These are phyloP conservation scores for Sialis lutaria DNA, from an alignment of 2,888 invertebrate genomes.

Conservation along the genomic window DNA sequence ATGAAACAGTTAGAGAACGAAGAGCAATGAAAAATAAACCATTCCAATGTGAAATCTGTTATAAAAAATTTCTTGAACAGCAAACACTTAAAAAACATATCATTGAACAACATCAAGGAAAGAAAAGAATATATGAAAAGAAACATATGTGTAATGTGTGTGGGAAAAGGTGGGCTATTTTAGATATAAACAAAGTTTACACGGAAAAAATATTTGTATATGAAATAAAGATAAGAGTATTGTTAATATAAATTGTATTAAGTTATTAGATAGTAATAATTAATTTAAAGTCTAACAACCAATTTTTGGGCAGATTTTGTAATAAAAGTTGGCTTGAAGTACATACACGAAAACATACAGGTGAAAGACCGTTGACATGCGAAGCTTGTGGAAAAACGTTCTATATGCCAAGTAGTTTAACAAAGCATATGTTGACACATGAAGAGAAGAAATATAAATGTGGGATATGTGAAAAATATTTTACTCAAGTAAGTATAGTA, in stretches of 20 bases:
- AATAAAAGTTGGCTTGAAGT: slow-evolving; percentile 9
- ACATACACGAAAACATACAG: slow-evolving; percentile 9
- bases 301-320: slow-evolving; percentile 6
- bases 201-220: too few relatives aligned
- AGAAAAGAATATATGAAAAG: slow-evolving; percentile 9
- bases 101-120: slow-evolving; percentile 6
- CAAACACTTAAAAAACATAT: slow-evolving; percentile 7
- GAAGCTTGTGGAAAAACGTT: slow-evolving; percentile 10
- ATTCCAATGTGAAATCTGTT: slow-evolving; percentile 1
- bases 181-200: background rate
- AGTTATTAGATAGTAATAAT: background rate
- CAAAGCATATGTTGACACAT: slow-evolving; percentile 9
- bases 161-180: slow-evolving; percentile 5
- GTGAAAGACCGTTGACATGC: slow-evolving; percentile 8
- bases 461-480: slow-evolving; percentile 4
- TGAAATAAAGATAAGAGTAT: background rate
- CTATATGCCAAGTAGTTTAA: slow-evolving; percentile 9
- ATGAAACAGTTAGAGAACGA: slow-evolving; percentile 5
- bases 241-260: background rate
- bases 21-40: slow-evolving; percentile 7
- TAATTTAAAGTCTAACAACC: too few relatives aligned
- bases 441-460: slow-evolving; percentile 7
- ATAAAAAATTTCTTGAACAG: slow-evolving; percentile 1
- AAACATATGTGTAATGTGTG: slow-evolving; percentile 8
- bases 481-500: background rate